Evolutionary conservation across 2,888 invertebrate species (phyloP).

Genomic region (Mythimna vitellina): DNA sequence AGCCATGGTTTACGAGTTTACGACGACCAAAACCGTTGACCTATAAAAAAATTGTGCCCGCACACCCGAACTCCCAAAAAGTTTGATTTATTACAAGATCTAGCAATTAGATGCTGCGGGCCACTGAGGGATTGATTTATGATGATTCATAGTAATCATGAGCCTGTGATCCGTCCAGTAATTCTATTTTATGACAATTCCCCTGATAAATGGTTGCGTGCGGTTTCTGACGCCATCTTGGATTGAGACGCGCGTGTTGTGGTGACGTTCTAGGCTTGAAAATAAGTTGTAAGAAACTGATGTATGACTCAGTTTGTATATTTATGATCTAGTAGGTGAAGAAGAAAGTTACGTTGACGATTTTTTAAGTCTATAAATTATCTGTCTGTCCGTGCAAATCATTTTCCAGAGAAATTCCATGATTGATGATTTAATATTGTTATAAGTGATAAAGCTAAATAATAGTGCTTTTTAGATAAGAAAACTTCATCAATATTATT

Average conservation of each 20-base stretch:
- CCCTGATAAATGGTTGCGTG: slow-evolving; percentile 80
- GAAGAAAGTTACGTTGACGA: not conserved
- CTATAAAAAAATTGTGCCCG: slow-evolving; percentile 82
- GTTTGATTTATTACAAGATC: slow-evolving; percentile 87
- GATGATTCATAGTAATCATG: slow-evolving; percentile 87
- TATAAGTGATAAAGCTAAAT: not conserved
- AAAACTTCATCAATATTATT: too few relatives aligned
- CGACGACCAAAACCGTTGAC: slow-evolving; percentile 73
- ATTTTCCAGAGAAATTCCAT: not conserved
- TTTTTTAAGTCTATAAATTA: not conserved
- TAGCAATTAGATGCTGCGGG: slow-evolving; percentile 88
- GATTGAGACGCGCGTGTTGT: slow-evolving; percentile 73
- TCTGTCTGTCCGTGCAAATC: too few relatives aligned
- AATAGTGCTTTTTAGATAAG: too few relatives aligned
- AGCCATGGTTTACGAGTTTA: slow-evolving; percentile 72
- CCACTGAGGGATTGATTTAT: slow-evolving; percentile 88
- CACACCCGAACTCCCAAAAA: slow-evolving; percentile 81
- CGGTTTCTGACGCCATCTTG: slow-evolving; percentile 82
- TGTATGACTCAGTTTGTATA: slow-evolving; percentile 7
- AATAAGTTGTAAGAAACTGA: slow-evolving; percentile 43
- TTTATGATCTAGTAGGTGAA: slow-evolving; percentile 12
- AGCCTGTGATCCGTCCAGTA: slow-evolving; percentile 82
- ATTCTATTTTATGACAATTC: slow-evolving; percentile 85
- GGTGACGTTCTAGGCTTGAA: slow-evolving; percentile 63
- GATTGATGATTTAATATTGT: too few relatives aligned